Conservation (phyloP, 2,797 vertebrate genomes). For the Darevskia mixta region DNA sequence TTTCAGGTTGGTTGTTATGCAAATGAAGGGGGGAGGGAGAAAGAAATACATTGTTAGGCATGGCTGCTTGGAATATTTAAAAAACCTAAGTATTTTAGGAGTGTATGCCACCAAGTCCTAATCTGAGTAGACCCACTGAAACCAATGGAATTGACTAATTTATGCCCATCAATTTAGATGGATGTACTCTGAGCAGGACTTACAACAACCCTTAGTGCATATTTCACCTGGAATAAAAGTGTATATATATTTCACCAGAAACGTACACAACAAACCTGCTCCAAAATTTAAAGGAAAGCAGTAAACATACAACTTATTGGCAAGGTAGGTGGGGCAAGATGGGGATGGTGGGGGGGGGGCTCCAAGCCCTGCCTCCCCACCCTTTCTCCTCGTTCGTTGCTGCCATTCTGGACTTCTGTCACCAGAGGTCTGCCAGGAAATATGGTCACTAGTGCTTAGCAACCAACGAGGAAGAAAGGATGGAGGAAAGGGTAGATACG, state of each 20-base stretch:
- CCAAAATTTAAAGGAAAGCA: neutral
- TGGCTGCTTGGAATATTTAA: neutral
- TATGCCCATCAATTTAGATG: too few species aligned
- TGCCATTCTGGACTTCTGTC: neutral
- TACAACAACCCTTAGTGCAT: neutral
- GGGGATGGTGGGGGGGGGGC: neutral
- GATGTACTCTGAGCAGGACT: too few species aligned
- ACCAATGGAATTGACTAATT: too few species aligned
- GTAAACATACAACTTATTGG: accelerated
- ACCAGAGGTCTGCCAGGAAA: conserved; percentile 45
- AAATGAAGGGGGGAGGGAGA: neutral
- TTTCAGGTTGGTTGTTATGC: neutral
- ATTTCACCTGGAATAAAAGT: neutral
- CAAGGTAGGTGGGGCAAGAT: accelerated
- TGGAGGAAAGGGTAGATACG: conserved; percentile 28
- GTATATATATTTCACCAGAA: neutral
- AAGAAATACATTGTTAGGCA: neutral
- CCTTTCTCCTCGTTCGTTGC: neutral
- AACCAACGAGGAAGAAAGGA: conserved; percentile 52
- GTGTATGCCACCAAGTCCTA: too few species aligned
- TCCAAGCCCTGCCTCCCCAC: neutral
- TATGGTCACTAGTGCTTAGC: conserved; percentile 59
- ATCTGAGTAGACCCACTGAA: too few species aligned
- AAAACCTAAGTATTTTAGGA: neutral
- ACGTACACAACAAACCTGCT: neutral